Evolutionary conservation across 2,797 vertebrate genomes (phyloP), one percentile per base, ranked within the genome.

Genomic region (Pteronotus mesoamericanus): DNA sequence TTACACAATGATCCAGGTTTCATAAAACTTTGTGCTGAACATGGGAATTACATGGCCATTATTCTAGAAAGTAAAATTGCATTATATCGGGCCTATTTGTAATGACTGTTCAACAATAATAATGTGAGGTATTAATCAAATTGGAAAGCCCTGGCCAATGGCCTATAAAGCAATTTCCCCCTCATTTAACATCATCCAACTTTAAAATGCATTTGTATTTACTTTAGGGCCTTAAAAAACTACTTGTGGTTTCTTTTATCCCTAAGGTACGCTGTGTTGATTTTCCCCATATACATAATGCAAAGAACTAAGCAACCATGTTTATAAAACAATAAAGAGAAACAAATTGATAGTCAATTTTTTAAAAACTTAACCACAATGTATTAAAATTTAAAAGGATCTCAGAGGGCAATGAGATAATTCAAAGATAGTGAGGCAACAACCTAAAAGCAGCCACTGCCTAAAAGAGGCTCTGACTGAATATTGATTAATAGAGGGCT

Each of bases 91-190:
- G 59, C 39, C 89, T 89, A 64, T 77, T 95, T 91, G 42, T 95
- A 98, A 95, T 95, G 89, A 96, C 1, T 59, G 39, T 91, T 95
- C 87, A 88, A 94, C 53, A 89, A 85, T 93, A 97, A 96, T 96
- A 96, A 97, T 96, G 91, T 66, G 80, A 96, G 64, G 48, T 93
- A 97, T 97, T 96, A 97, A 96, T 97, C 96, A 98, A 97, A 95
- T 83, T 89, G 74, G 46, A 97, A 95, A 91, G 71, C 87, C 26
- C 66, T 94, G 69, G 79, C 83, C 92, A 97, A 93, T 88, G 85
- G 91, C 78, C 79, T 95, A 89, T 96, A 94, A 96, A 97, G 89
- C 95, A 91, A 96, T 97, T 97, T 97, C 86, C 80, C 86, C 84
- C 83, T 90, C 77, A 78, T 97, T 97, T 96, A 91, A 94, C 80